Evolutionary conservation across 2,797 vertebrate genomes (phyloP).

Genomic region (Pseudopleuronectes americanus): DNA sequence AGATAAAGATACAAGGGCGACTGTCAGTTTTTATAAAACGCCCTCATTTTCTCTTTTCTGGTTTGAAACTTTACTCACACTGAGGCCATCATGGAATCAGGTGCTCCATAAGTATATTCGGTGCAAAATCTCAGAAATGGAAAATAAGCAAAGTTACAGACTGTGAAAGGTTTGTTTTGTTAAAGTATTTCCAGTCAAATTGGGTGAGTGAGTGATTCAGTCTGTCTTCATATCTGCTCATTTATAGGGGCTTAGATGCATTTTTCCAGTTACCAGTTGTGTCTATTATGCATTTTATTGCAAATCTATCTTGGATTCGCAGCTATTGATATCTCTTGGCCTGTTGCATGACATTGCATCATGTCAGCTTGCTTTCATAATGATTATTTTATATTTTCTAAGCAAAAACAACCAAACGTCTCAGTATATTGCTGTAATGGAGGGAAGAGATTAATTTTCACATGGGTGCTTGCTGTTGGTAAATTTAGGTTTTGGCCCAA

Average conservation of each 20-base stretch:
- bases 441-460: slow-evolving; percentile 28
- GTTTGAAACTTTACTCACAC: slow-evolving; percentile 7
- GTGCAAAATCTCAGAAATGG: neutral
- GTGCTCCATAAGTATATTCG: slow-evolving; percentile 1
- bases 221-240: slow-evolving; percentile 1
- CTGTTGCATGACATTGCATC: slow-evolving; percentile 56
- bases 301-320: slow-evolving; percentile 21
- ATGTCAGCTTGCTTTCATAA: slow-evolving; percentile 30
- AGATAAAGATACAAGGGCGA: slow-evolving; percentile 26
- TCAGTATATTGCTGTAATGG: slow-evolving; percentile 21
- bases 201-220: neutral
- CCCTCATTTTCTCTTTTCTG: slow-evolving; percentile 17
- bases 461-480: slow-evolving; percentile 16
- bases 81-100: neutral
- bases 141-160: neutral
- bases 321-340: slow-evolving; percentile 32
- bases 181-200: neutral
- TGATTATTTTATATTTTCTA: slow-evolving; percentile 16
- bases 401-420: neutral
- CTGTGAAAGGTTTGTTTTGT: neutral
- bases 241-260: slow-evolving; percentile 15
- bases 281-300: slow-evolving; percentile 25
- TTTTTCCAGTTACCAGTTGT: slow-evolving; percentile 28
- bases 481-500: slow-evolving; percentile 11
- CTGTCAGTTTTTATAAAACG: slow-evolving; percentile 16